A percentile compares a stretch with the other conserved stretches of the same genome.
phyloP scores from a whole-genome alignment of 2,797 vertebrate species.

The Thripadectes ignobilis region DNA sequence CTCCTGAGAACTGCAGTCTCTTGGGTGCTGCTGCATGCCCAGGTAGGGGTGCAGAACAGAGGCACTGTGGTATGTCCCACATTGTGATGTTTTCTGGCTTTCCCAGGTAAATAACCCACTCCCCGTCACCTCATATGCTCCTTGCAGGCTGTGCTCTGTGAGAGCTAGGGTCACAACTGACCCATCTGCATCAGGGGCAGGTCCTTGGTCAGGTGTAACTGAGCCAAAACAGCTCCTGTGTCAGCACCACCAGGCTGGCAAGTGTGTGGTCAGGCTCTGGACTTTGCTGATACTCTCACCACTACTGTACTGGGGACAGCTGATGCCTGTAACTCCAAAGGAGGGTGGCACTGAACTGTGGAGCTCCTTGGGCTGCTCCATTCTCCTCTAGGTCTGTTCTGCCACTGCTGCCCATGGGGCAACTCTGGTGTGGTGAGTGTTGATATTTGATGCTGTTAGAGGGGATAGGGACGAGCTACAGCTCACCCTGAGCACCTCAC shows the following conservation, averaged over 20 bases:
- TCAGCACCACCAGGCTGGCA: background rate
- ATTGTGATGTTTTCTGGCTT: background rate
- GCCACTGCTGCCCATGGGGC: accelerated
- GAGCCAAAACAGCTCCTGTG: background rate
- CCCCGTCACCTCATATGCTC: accelerated
- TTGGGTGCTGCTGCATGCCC: accelerated
- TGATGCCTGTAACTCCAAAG: accelerated
- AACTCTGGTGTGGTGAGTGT: accelerated
- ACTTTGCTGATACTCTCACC: background rate
- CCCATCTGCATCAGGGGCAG: background rate
- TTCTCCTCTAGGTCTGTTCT: background rate
- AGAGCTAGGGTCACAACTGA: background rate
- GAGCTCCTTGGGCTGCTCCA: background rate
- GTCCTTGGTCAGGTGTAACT: accelerated
- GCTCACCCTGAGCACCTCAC: background rate
- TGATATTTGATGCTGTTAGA: accelerated
- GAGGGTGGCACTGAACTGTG: background rate
- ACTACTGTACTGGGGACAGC: accelerated
- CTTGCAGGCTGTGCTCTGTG: background rate
- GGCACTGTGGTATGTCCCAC: accelerated
- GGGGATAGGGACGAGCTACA: accelerated
- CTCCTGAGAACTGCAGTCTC: accelerated
- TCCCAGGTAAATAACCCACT: accelerated
- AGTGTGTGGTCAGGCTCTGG: accelerated
- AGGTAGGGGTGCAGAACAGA: background rate